Conservation (phyloP, 2,797 vertebrate genomes). For the Picus viridis region DNA sequence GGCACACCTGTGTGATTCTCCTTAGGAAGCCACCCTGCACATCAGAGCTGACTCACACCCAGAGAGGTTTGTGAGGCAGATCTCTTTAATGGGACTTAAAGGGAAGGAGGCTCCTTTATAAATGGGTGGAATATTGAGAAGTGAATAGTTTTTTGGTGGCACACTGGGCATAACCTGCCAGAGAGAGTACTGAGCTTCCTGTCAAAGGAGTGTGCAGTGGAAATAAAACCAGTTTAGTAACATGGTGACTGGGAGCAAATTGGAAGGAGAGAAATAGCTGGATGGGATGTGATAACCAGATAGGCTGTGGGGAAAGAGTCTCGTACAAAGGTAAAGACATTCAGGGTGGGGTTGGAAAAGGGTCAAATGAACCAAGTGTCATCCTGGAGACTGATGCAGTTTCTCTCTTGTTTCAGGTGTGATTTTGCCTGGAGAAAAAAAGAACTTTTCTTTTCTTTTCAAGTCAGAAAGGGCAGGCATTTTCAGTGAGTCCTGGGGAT, state of each 20-base stretch:
- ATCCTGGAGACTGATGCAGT: not conserved
- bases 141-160: not conserved
- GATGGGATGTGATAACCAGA: not conserved
- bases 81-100: not conserved
- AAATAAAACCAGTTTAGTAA: not conserved
- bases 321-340: not conserved
- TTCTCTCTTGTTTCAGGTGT: conserved; percentile 77
- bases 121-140: not conserved
- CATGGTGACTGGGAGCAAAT: not conserved
- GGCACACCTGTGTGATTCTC: not conserved
- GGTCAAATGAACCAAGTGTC: not conserved
- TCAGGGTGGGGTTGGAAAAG: not conserved
- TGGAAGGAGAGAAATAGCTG: not conserved
- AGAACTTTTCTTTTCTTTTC: conserved; percentile 83
- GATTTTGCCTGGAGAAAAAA: conserved; percentile 85
- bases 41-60: conserved; percentile 36
- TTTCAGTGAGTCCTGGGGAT: conserved; percentile 87
- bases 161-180: not conserved
- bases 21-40: not conserved
- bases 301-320: not conserved
- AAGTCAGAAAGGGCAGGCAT: conserved; percentile 85
- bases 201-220: not conserved
- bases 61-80: not conserved
- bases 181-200: not conserved
- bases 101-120: not conserved